Evolutionary conservation across 2,113 vertebrate genomes (phyloP), one percentile per base, ranked within the genome.

Genomic region (Tupaia chinensis): DNA sequence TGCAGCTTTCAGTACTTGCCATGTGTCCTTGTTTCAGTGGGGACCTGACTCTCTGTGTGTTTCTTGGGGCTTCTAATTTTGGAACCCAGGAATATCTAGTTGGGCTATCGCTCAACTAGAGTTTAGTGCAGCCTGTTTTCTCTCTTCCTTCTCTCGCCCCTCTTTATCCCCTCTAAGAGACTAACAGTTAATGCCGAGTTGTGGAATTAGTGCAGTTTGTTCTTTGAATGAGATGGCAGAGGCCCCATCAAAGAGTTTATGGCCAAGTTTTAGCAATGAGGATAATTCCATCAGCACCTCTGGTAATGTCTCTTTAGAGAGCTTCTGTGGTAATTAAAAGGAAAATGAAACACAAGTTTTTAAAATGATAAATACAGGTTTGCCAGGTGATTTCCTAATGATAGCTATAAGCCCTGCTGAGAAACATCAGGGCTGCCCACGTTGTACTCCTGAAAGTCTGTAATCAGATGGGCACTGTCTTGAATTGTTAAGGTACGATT

Each of bases 251-350:
- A 44, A 32, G 87, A 32, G 20, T 60, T 69, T 23, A 60, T 82
- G 63, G 61, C 65, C 29, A 29, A 1, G 25, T 83, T 96, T 72
- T 66, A 60, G 53, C 56, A n/a, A 22, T 76, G 25, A 84, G 61
- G 60, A 16, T 27, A 34, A 17, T 69, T 70, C 81, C 7, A 9
- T 58, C 65, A 32, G 82, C 77, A 29, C 32, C 32, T 72, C 22
- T 29, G 25, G 19, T 16, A 1, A 1, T 78, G 54, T 76, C 56
- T 16, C 66, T 88, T 60, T 73, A 53, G 86, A 78, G 76, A 27
- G 61, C 2, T 6, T 54, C 58, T 19, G 23, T 70, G 56, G 63
- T 94, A 91, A 97, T 96, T 95, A 95, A 96, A 87, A 95, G 60
- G 91, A 87, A 91, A 95, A 22, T 20, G 34, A 93, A 87, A 88